Percentiles rank a stretch among this genome's conserved stretches.
Conservation (phyloP, 2,888 invertebrate species). For the Scaptomyza tumidula region DNA sequence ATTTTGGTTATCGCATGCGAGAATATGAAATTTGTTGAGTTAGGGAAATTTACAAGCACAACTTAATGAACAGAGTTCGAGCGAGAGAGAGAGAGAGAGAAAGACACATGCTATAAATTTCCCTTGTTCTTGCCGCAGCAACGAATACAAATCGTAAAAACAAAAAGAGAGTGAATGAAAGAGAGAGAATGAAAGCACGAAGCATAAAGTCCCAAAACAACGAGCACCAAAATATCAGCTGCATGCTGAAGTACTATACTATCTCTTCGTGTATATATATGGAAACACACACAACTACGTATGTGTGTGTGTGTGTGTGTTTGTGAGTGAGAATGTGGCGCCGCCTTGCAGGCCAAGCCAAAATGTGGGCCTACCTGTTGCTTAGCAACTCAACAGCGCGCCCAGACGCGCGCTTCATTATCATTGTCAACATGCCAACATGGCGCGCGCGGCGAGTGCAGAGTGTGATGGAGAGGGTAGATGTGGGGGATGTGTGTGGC, state of each 20-base stretch:
- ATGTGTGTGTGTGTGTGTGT: slow-evolving; percentile 2
- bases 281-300: too few relatives aligned
- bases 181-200: slow-evolving; percentile 13
- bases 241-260: slow-evolving; percentile 31
- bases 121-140: slow-evolving; percentile 56
- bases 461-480: neutral
- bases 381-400: slow-evolving; percentile 69
- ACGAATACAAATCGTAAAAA: slow-evolving; percentile 32
- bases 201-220: slow-evolving; percentile 4
- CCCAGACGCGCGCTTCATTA: slow-evolving; percentile 56
- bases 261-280: slow-evolving; percentile 2
- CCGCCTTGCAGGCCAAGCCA: slow-evolving; percentile 22
- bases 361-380: slow-evolving; percentile 81
- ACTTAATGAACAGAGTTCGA: slow-evolving; percentile 30
- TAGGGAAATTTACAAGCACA: slow-evolving; percentile 64
- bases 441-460: neutral
- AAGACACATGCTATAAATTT: slow-evolving; percentile 28
- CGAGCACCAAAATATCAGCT: slow-evolving; percentile 39
- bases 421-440: slow-evolving; percentile 55
- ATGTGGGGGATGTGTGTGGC: neutral
- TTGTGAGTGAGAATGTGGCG: neutral
- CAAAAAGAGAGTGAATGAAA: neutral
- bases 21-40: slow-evolving; percentile 8
- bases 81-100: slow-evolving; percentile 8
- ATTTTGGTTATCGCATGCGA: slow-evolving; percentile 65